phyloP scores from a whole-genome alignment of 2,888 invertebrate genomes.

The Laspeyria flexula region DNA sequence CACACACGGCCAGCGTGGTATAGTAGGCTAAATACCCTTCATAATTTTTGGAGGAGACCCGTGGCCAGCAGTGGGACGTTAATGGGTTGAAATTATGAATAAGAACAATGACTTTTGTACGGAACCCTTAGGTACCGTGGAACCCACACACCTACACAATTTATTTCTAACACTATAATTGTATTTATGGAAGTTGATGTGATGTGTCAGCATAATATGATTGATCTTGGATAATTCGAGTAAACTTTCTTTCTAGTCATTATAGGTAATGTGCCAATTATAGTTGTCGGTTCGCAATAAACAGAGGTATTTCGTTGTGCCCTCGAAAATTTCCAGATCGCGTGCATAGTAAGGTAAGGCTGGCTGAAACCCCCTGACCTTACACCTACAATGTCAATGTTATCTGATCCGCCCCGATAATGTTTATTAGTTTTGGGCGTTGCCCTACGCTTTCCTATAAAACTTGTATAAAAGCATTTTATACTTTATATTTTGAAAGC shows the following conservation, averaged over 20 bases:
- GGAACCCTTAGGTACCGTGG: no score
- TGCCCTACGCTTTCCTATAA: conserved; percentile 25
- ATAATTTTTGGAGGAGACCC: no score
- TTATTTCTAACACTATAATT: no score
- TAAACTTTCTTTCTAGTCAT: not conserved
- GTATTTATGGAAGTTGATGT: no score
- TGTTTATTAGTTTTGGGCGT: conserved; percentile 44
- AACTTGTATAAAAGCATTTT: not conserved
- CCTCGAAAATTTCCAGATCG: conserved; percentile 68
- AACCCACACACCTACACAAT: no score
- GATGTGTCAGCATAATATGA: no score
- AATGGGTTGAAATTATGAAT: no score
- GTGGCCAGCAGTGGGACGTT: no score
- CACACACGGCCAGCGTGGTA: no score
- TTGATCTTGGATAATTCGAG: not conserved
- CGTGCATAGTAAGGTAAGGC: conserved; percentile 57
- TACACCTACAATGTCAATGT: conserved; percentile 66
- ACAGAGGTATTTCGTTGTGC: conserved; percentile 36
- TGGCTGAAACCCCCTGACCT: conserved; percentile 54
- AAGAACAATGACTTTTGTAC: no score
- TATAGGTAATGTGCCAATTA: not conserved
- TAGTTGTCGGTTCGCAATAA: conserved; percentile 14
- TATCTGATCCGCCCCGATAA: conserved; percentile 53
- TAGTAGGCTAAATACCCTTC: no score
- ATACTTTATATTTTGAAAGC: no score